Percentiles rank a stretch among this genome's conserved stretches.
Evolutionary conservation across 2,888 invertebrate species (phyloP).

Genomic region (Copidosoma aretas): DNA sequence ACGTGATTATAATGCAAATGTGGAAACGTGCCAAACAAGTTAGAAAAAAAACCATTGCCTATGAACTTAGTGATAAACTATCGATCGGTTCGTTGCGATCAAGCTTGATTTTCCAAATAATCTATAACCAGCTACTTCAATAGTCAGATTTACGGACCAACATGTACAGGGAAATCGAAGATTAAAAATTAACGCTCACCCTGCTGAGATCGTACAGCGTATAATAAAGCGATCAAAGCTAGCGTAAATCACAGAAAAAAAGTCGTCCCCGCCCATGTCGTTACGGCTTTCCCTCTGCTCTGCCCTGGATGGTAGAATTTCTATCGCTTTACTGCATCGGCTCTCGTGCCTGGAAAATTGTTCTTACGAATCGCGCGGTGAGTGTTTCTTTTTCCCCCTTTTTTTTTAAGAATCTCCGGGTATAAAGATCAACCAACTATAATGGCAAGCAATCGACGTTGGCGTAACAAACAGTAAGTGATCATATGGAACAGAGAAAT

Average conservation of each 20-base stretch:
- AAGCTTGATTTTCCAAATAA: constrained; percentile 6
- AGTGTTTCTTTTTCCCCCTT: no score
- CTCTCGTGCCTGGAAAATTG: neutral
- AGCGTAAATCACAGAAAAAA: constrained; percentile 24
- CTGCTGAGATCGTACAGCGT: neutral
- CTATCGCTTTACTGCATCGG: neutral
- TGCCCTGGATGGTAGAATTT: neutral
- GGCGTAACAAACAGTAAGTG: no score
- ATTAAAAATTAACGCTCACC: constrained; percentile 10
- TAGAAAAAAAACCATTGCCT: no score
- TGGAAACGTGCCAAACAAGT: no score
- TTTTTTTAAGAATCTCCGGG: no score
- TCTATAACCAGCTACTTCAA: constrained; percentile 8
- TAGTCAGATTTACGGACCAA: neutral
- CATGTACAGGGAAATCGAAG: neutral
- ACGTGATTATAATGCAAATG: no score
- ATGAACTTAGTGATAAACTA: no score
- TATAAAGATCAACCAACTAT: no score
- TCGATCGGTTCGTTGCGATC: no score
- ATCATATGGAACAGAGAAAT: no score
- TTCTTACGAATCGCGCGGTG: no score
- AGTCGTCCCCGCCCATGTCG: neutral
- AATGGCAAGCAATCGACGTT: no score
- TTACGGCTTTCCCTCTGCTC: neutral
- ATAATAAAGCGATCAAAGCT: constrained; percentile 26